phyloP scores from a whole-genome alignment of 2,113 vertebrate species.

The Archocentrus centrarchus region DNA sequence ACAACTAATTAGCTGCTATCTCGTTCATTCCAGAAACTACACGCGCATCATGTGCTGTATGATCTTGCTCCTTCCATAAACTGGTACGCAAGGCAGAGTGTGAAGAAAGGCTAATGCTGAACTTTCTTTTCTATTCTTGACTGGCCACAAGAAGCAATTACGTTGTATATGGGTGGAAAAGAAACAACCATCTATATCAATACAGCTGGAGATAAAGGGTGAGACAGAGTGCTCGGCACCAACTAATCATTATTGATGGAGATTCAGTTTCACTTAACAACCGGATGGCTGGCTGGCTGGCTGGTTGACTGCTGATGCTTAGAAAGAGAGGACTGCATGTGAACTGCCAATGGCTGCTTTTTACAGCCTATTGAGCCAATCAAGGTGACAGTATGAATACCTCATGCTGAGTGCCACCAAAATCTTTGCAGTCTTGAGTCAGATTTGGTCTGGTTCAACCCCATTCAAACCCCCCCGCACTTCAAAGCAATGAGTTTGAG shows the following conservation, averaged over 20 bases:
- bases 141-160: conserved; percentile 58
- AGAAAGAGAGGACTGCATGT: conserved; percentile 15
- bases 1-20: conserved; percentile 42
- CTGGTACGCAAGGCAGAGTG: conserved; percentile 17
- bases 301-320: conserved; percentile 60
- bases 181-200: conserved; percentile 69
- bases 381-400: conserved; percentile 41
- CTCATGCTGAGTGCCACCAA: conserved; percentile 27
- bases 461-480: conserved; percentile 11
- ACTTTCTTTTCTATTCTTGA: conserved; percentile 37
- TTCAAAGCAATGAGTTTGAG: conserved; percentile 51
- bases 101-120: conserved; percentile 20
- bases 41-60: not conserved
- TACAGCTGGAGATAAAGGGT: conserved; percentile 48
- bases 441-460: conserved; percentile 51
- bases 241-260: conserved; percentile 75
- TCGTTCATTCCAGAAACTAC: conserved; percentile 36
- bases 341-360: conserved; percentile 47
- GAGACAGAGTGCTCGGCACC: conserved; percentile 50
- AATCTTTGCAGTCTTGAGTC: conserved; percentile 30
- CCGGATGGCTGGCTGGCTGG: conserved; percentile 57
- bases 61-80: conserved; percentile 11
- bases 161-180: conserved; percentile 44
- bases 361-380: conserved; percentile 56
- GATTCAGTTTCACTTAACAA: conserved; percentile 67